A percentile compares a stretch with the other conserved stretches of the same genome.
Conservation (phyloP, 2,113 vertebrate genomes). For the Plotosus lineatus region DNA sequence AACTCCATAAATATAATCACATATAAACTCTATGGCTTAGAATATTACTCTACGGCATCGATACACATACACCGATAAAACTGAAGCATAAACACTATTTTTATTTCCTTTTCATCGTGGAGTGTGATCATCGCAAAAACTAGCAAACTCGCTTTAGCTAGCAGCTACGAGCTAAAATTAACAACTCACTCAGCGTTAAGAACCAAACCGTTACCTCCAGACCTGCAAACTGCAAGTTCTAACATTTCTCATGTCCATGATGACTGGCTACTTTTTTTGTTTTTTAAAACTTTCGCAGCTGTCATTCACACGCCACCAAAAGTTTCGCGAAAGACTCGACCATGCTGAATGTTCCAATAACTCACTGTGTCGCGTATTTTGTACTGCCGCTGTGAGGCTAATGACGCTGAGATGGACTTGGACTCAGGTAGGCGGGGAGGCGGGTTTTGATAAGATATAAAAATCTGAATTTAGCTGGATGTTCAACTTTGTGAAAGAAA, state of each 20-base stretch:
- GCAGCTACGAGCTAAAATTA: not conserved
- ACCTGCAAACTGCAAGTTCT: too few species aligned
- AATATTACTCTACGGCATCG: not conserved
- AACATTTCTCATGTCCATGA: too few species aligned
- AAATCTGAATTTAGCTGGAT: not conserved
- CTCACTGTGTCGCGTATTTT: not conserved
- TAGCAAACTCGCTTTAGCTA: not conserved
- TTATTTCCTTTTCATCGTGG: not conserved
- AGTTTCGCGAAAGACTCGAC: not conserved
- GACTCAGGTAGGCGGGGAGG: not conserved
- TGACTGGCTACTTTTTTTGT: not conserved
- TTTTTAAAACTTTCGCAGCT: not conserved
- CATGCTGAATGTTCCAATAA: not conserved
- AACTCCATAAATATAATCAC: constrained; percentile 2
- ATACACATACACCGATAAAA: not conserved
- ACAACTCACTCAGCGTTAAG: not conserved
- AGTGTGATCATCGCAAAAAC: not conserved
- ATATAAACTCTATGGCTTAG: not conserved
- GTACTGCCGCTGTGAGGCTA: not conserved
- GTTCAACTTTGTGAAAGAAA: not conserved
- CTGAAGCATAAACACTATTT: not conserved
- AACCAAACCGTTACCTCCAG: not conserved
- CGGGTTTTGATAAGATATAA: not conserved
- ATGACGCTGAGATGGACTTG: not conserved
- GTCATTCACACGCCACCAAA: not conserved